These are phyloP conservation scores for Sminthurinus aureus DNA, from an alignment of 2,888 invertebrate species.

Conservation along the genomic window DNA sequence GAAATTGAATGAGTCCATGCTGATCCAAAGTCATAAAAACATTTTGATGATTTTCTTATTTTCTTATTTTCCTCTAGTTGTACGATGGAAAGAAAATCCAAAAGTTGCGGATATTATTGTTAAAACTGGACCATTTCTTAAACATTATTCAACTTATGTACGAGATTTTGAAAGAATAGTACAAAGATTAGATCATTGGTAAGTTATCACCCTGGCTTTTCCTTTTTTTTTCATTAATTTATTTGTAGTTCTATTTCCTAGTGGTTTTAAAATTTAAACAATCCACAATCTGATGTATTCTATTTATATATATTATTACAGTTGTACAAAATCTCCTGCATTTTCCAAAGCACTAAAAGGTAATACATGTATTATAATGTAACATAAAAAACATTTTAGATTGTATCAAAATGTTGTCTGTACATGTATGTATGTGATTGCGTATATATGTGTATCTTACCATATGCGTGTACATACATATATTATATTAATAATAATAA, in stretches of 20 bases:
- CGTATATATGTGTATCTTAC: too few relatives aligned
- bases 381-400: too few relatives aligned
- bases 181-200: slow-evolving; percentile 66
- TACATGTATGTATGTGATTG: too few relatives aligned
- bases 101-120: slow-evolving; percentile 69
- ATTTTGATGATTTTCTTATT: too few relatives aligned
- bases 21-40: too few relatives aligned
- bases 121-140: slow-evolving; percentile 69
- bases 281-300: slow-evolving; percentile 62
- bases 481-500: background rate
- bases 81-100: slow-evolving; percentile 64
- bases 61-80: too few relatives aligned
- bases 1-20: too few relatives aligned
- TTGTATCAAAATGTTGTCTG: too few relatives aligned
- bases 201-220: too few relatives aligned
- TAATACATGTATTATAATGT: too few relatives aligned
- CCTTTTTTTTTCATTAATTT: too few relatives aligned
- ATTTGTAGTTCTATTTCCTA: background rate
- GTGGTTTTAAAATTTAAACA: background rate
- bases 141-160: slow-evolving; percentile 68
- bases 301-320: slow-evolving; percentile 61
- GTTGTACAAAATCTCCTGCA: slow-evolving; percentile 64
- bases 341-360: slow-evolving; percentile 65
- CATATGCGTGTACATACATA: background rate
- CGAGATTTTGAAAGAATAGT: slow-evolving; percentile 67